A percentile compares a stretch with the other conserved stretches of the same genome.
Evolutionary conservation across 2,113 vertebrate genomes (phyloP).

Genomic region (Rhinogobius similis): DNA sequence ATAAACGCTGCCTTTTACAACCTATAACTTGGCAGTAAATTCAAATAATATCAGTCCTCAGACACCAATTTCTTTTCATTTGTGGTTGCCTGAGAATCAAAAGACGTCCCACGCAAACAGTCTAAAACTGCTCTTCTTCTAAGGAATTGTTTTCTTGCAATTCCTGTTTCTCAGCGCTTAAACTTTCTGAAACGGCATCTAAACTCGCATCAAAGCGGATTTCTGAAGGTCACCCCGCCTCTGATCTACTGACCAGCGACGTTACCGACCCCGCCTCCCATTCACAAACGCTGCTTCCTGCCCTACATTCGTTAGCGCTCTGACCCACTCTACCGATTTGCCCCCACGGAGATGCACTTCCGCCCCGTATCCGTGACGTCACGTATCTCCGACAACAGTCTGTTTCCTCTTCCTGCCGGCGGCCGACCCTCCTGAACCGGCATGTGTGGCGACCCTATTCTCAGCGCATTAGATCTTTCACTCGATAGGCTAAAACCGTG

Average conservation of each 20-base stretch:
- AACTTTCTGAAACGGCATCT: background rate
- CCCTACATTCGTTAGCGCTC: conserved; percentile 32
- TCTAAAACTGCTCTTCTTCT: background rate
- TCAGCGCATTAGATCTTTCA: conserved; percentile 27
- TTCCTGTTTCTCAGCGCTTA: background rate
- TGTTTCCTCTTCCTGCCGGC: conserved; percentile 75
- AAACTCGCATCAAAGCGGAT: background rate
- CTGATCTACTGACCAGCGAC: conserved; percentile 1
- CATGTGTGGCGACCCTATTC: conserved; percentile 52
- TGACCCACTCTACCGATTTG: conserved; percentile 34
- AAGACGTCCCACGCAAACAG: background rate
- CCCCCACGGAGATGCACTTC: conserved; percentile 61
- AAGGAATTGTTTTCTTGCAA: background rate
- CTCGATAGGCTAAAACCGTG: conserved; percentile 34
- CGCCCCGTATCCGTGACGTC: conserved; percentile 62
- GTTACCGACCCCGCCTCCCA: conserved; percentile 13
- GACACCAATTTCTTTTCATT: background rate
- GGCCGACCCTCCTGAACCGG: conserved; percentile 39
- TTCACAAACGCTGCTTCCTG: conserved; percentile 36
- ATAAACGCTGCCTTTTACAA: background rate
- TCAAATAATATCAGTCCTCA: background rate
- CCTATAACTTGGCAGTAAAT: background rate
- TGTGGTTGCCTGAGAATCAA: background rate
- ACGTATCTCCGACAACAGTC: conserved; percentile 70
- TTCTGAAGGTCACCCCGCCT: conserved; percentile 1